These are phyloP conservation scores for Gonioctena quinquepunctata DNA, from an alignment of 1,140 invertebrate genomes.

Conservation along the genomic window DNA sequence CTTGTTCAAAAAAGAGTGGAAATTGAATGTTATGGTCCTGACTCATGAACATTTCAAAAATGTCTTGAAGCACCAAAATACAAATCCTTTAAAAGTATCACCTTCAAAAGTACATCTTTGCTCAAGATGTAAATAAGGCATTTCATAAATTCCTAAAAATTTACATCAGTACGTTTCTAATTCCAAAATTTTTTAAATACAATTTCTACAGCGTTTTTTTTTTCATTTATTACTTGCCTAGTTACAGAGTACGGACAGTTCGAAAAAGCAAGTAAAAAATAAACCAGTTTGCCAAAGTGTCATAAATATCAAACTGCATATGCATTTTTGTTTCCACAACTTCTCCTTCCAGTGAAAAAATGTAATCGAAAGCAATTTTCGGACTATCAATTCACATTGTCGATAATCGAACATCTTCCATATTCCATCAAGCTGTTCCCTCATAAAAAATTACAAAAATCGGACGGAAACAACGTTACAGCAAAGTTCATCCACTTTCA, in stretches of 20 bases:
- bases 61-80: slow-evolving; percentile 21
- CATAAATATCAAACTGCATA: slow-evolving; percentile 1
- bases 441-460: slow-evolving; percentile 8
- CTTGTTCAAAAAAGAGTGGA: not conserved
- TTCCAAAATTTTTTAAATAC: slow-evolving; percentile 1
- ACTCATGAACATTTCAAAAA: slow-evolving; percentile 18
- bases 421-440: not conserved
- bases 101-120: slow-evolving; percentile 16
- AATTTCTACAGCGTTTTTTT: not conserved
- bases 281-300: not conserved
- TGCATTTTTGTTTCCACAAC: slow-evolving; percentile 3
- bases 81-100: not conserved
- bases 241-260: not conserved
- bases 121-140: slow-evolving; percentile 16
- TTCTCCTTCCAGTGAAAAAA: not conserved
- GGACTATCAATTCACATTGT: no score
- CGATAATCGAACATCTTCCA: no score
- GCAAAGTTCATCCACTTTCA: slow-evolving; percentile 3
- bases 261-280: not conserved
- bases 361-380: no score
- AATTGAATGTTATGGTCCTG: slow-evolving; percentile 14
- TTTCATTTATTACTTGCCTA: not conserved
- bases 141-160: slow-evolving; percentile 4
- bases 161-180: slow-evolving; percentile 16
- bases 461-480: slow-evolving; percentile 16